These are phyloP conservation scores for Macroglossus sobrinus DNA, from an alignment of 2,113 vertebrate species.

Conservation along the genomic window DNA sequence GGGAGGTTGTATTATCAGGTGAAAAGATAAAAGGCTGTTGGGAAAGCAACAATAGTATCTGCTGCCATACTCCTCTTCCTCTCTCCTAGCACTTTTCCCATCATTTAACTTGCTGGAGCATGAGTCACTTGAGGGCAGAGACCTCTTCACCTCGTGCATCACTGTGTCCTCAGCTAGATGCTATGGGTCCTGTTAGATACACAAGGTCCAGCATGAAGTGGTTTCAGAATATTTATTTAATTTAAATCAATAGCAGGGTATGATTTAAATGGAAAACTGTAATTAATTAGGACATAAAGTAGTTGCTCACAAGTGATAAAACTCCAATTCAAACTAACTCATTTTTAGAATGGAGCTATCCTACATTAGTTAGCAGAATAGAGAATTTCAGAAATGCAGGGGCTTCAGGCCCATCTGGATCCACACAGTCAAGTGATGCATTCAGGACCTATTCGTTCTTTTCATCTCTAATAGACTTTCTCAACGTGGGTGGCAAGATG, in stretches of 20 bases:
- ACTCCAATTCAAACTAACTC: neutral
- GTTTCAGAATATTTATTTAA: neutral
- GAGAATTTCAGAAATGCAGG: neutral
- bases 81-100: neutral
- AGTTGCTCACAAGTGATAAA: neutral
- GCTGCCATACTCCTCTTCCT: neutral
- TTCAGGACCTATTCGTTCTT: neutral
- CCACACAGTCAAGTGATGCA: neutral
- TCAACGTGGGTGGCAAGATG: neutral
- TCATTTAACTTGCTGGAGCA: neutral
- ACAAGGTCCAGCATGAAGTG: neutral
- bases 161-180: neutral
- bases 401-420: neutral
- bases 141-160: neutral
- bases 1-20: neutral
- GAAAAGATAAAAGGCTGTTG: neutral
- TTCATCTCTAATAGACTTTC: neutral
- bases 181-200: neutral
- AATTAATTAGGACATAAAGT: neutral
- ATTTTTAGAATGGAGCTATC: neutral
- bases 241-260: slow-evolving; percentile 4
- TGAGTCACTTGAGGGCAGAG: neutral
- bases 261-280: neutral
- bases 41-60: neutral
- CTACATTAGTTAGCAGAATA: neutral